Evolutionary conservation across 2,888 invertebrate species (phyloP), one percentile per base, ranked within the genome.

Genomic region (Lasius platythorax): DNA sequence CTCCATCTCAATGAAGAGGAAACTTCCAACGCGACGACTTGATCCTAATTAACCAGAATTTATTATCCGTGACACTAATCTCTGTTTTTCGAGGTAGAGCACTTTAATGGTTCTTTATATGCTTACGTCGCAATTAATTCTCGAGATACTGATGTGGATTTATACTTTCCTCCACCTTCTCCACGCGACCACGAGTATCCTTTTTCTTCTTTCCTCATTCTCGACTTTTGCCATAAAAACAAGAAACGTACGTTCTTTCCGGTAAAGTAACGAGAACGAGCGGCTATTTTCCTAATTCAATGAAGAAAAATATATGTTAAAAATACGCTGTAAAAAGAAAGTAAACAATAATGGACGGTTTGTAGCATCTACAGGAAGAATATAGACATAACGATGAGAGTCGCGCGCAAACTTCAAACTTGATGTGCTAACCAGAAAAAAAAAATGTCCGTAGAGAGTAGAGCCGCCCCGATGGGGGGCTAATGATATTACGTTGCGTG

Each of bases 61-160:
- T 89, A 90, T 90, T 86, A 85, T 87, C 82, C 82, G 82, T 75
- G 82, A 84, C 37, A 28, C 46, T 74, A 74, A 86, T 72, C 83
- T 75, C 74, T 63, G 79, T 88, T 90, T 86, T 88, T 86, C 83
- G 64, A 73, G 84, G 40, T 15, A 83, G 68, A 88, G 70, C 67
- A 50, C 58, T 74, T 88, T 89, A 89, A 89, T 89, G 90, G 87
- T 90, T 90, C 90, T 90, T 89, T 88, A 90, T 87, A 90, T 78
- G 85, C 84, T 84, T 82, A 76, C 76, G 84, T 83, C 68, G 74
- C 75, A 68, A 85, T 85, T 82, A 74, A 89, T 82, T 83, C 56
- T 50, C 23, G 70, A 68, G 83, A 30, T 68, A 70, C 46, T 67
- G 53, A 56, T 68, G 70, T 84, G 73, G 33, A 84, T 84, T 84